phyloP scores from a whole-genome alignment of 2,888 invertebrate genomes.

The Mesoligia furuncula region DNA sequence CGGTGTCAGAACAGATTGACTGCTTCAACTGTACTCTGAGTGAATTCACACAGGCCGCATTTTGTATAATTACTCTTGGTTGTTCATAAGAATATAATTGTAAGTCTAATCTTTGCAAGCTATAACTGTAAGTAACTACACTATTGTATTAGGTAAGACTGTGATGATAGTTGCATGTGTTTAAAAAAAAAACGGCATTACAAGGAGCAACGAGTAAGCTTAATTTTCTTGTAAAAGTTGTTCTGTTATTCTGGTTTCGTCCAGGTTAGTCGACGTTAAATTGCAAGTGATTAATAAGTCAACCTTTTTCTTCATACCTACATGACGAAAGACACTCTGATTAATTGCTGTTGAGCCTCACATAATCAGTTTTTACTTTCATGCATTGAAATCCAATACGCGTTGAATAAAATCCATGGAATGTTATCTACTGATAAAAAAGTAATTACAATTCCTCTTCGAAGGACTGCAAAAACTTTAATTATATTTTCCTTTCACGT shows the following conservation, averaged over 20 bases:
- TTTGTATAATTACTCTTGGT: too few relatives aligned
- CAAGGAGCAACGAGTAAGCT: slow-evolving; percentile 12
- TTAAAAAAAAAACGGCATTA: slow-evolving; percentile 12
- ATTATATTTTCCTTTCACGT: slow-evolving; percentile 25
- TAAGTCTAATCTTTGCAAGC: too few relatives aligned
- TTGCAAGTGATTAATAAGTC: slow-evolving; percentile 5
- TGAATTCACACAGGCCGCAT: too few relatives aligned
- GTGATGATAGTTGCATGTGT: too few relatives aligned
- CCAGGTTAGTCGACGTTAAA: slow-evolving; percentile 26
- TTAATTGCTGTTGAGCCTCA: slow-evolving; percentile 3
- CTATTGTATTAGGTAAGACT: too few relatives aligned
- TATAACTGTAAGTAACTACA: too few relatives aligned
- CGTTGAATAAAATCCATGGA: slow-evolving; percentile 5
- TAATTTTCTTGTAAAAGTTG: slow-evolving; percentile 35
- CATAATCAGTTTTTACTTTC: slow-evolving; percentile 12
- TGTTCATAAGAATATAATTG: too few relatives aligned
- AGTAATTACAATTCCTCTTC: not conserved
- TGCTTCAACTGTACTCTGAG: too few relatives aligned
- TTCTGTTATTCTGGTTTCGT: slow-evolving; percentile 35
- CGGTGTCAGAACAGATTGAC: too few relatives aligned
- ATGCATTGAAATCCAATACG: not conserved
- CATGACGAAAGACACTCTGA: slow-evolving; percentile 19
- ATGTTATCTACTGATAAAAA: slow-evolving; percentile 3
- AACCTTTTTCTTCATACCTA: slow-evolving; percentile 4
- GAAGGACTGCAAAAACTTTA: slow-evolving; percentile 12